These are phyloP conservation scores for Drosophila quinaria DNA, from an alignment of 2,888 invertebrate genomes.

Conservation along the genomic window DNA sequence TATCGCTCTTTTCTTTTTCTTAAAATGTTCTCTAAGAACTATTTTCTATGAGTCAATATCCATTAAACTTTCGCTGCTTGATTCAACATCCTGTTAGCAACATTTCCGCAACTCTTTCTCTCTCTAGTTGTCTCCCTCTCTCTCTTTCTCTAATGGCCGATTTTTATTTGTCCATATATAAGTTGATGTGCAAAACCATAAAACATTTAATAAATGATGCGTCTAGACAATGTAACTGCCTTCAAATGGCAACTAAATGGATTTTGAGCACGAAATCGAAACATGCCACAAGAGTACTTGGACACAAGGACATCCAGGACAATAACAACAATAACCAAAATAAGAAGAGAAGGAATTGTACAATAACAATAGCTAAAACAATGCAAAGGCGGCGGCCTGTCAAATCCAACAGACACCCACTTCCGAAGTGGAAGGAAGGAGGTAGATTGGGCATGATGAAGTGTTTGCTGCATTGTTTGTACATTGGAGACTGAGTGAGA, in stretches of 20 bases:
- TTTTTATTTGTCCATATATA: slow-evolving; percentile 76
- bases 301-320: slow-evolving; percentile 49
- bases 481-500: slow-evolving; percentile 42
- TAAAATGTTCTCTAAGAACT: not conserved
- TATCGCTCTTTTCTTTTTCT: not conserved
- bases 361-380: slow-evolving; percentile 44
- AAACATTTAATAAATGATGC: slow-evolving; percentile 80
- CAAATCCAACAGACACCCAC: slow-evolving; percentile 57
- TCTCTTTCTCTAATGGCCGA: slow-evolving; percentile 53
- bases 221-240: slow-evolving; percentile 82
- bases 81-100: slow-evolving; percentile 40
- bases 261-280: slow-evolving; percentile 77
- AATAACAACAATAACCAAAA: no score
- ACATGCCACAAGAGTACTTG: slow-evolving; percentile 62
- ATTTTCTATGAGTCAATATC: slow-evolving; percentile 48
- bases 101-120: slow-evolving; percentile 9
- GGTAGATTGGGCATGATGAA: slow-evolving; percentile 62
- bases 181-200: slow-evolving; percentile 76
- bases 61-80: slow-evolving; percentile 25
- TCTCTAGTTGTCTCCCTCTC: not conserved
- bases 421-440: slow-evolving; percentile 4
- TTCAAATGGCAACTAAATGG: slow-evolving; percentile 81
- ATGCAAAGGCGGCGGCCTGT: slow-evolving; percentile 68
- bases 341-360: not conserved
- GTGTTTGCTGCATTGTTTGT: slow-evolving; percentile 72